Evolutionary conservation across 2,797 vertebrate genomes (phyloP).

Genomic region (Leptatherina wallacei): DNA sequence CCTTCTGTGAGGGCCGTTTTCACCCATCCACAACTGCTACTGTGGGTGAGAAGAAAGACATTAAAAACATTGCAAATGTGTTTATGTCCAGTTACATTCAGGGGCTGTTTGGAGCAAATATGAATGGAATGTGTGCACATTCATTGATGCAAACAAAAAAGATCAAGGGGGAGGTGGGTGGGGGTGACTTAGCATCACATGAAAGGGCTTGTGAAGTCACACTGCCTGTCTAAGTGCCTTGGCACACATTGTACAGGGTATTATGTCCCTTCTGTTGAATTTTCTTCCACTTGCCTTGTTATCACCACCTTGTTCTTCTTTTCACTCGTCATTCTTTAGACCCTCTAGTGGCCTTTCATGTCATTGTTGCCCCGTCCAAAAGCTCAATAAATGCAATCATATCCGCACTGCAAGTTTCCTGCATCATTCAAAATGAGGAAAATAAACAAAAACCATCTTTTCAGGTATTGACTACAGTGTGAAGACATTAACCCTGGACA

Average conservation of each 20-base stretch:
- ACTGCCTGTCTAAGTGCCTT: constrained; percentile 51
- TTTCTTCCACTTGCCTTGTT: constrained; percentile 42
- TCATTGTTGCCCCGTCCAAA: background rate
- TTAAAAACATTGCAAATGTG: background rate
- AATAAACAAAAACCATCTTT: background rate
- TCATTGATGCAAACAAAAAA: constrained; percentile 25
- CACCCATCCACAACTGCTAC: constrained; percentile 87
- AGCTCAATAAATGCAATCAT: background rate
- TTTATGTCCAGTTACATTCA: background rate
- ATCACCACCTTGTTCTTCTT: constrained; percentile 10
- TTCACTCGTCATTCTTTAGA: background rate
- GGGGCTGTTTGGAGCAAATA: background rate
- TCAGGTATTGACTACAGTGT: constrained; percentile 94
- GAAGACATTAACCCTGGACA: constrained; percentile 88
- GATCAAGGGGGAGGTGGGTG: constrained; percentile 8
- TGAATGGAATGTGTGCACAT: constrained; percentile 11
- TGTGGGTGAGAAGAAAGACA: constrained; percentile 86
- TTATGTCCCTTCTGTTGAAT: constrained; percentile 71
- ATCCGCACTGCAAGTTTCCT: background rate
- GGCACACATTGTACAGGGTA: constrained; percentile 70
- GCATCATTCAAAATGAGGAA: background rate
- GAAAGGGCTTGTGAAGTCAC: constrained; percentile 77
- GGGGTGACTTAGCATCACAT: constrained; percentile 72
- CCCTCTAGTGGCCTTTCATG: constrained; percentile 43
- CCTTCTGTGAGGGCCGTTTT: constrained; percentile 90